These are phyloP conservation scores for Triplophysa bombifrons DNA, from an alignment of 2,797 vertebrate species.

Conservation along the genomic window DNA sequence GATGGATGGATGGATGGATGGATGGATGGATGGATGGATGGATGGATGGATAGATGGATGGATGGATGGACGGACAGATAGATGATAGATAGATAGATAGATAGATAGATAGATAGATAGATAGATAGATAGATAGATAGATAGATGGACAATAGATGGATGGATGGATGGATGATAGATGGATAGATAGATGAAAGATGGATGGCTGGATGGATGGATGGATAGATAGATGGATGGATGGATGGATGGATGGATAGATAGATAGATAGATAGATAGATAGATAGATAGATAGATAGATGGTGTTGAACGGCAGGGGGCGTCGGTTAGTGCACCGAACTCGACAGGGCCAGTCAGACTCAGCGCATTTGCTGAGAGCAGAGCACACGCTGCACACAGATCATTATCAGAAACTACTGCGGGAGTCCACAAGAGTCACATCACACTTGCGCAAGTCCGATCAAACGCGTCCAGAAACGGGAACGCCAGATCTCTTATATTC, in stretches of 20 bases:
- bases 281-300: background rate
- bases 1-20: no score
- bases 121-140: background rate
- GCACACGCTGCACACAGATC: slow-evolving; percentile 71
- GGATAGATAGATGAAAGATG: background rate
- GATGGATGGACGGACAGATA: no score
- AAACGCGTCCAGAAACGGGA: slow-evolving; percentile 44
- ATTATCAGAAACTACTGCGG: slow-evolving; percentile 77
- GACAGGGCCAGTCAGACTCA: background rate
- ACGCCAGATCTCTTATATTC: slow-evolving; percentile 17
- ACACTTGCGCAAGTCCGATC: slow-evolving; percentile 48
- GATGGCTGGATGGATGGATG: no score
- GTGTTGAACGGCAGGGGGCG: slow-evolving; percentile 4
- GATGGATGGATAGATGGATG: no score
- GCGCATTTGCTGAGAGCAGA: slow-evolving; percentile 62
- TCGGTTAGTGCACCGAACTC: background rate
- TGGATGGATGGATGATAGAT: background rate
- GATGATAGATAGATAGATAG: no score
- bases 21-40: no score
- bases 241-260: no score
- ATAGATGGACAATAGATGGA: no score
- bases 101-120: background rate
- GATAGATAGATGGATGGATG: no score
- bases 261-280: no score
- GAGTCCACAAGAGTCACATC: slow-evolving; percentile 64